Evolutionary conservation across 2,113 vertebrate species (phyloP), one percentile per base, ranked within the genome.

Genomic region (Leucopsar rothschildi): DNA sequence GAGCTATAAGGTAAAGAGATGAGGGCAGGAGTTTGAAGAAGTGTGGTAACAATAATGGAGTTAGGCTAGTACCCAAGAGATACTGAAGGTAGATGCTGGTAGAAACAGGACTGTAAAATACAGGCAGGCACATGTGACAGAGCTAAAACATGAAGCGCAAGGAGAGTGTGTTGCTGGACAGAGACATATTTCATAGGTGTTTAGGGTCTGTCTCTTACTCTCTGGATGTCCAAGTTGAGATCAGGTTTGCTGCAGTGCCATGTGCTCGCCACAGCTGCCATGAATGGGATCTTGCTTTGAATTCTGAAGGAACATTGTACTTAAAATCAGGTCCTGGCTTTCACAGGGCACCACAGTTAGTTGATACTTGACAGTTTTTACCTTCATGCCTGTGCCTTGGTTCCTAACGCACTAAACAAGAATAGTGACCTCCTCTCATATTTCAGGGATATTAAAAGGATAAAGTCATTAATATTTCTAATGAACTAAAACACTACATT

Each of bases 401-500:
- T 83, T 92, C 64, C 29, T 75, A 56, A 71, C 13, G 37, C 22
- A 12, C 47, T 63, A 47, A 81, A 63, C 47, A 59, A 55, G 65
- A 81, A 19, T 12, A 71, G 60, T 66, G 40, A 44, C 39, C n/a
- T 77, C 50, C n/a, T 82, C 33, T 92, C 39, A 63, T 86, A 52
- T 96, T 90, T 61, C 1, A 2, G 56, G 39, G 40, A 15, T 85
- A 69, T 57, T 80, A 63, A n/a, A 86, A 73, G 39, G 35, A 86
- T 86, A 68, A 81, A 88, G 27, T 92, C 23, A 76, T 80, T 93
- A 80, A 55, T 88, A 61, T 94, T 95, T 94, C 57, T 80, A 69
- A 69, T 78, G 63, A 61, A 39, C 37, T 72, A 79, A 82, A 78
- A 57, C 57, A 39, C 45, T 61, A 12, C 56, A 53, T 11, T 88